Evolutionary conservation across 2,888 invertebrate species (phyloP).

Genomic region (Heliconius aoede): DNA sequence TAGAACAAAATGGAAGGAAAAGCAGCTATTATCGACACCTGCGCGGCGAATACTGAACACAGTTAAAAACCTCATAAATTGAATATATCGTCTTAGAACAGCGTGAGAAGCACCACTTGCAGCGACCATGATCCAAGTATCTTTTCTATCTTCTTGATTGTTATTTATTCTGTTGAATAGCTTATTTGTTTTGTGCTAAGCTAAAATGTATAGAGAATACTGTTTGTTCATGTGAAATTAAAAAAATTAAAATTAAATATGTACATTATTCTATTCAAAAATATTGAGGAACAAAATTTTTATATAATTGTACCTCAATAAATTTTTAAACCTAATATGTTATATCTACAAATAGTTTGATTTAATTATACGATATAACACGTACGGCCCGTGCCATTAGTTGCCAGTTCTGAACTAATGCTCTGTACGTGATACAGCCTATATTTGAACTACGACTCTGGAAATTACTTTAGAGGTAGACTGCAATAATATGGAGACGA

Average conservation of each 20-base stretch:
- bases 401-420: constrained; percentile 63
- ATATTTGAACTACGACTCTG: constrained; percentile 17
- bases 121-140: constrained; percentile 28
- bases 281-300: too few relatives aligned
- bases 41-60: constrained; percentile 38
- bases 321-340: background rate
- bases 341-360: constrained; percentile 27
- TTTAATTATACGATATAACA: constrained; percentile 54
- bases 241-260: too few relatives aligned
- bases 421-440: constrained; percentile 59
- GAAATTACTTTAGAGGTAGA: background rate
- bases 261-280: too few relatives aligned
- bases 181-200: too few relatives aligned
- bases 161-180: background rate
- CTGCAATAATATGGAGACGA: background rate
- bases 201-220: constrained; percentile 18
- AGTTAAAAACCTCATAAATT: constrained; percentile 50
- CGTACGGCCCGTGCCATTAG: constrained; percentile 62
- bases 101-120: constrained; percentile 49
- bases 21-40: constrained; percentile 52
- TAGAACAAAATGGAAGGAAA: constrained; percentile 36
- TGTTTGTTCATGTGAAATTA: background rate
- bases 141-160: background rate
- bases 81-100: constrained; percentile 43
- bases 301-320: background rate